Evolutionary conservation across 2,113 vertebrate species (phyloP).

Genomic region (Myiozetetes cayanensis): DNA sequence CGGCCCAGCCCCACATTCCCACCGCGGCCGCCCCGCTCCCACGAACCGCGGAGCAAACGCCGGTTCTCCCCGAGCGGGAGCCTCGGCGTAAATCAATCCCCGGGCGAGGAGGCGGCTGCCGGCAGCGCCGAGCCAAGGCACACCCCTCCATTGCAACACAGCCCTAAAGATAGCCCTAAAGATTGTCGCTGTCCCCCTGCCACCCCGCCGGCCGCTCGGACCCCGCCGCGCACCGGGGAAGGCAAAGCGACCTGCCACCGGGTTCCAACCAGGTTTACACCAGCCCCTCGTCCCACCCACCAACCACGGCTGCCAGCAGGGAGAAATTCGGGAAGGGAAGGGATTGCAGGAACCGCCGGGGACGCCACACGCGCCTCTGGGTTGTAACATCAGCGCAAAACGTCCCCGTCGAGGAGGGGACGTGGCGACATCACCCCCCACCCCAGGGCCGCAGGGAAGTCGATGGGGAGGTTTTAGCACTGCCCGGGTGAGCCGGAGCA

Average conservation of each 20-base stretch:
- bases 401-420: background rate
- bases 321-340: background rate
- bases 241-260: background rate
- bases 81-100: background rate
- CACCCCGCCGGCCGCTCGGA: background rate
- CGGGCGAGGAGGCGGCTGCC: background rate
- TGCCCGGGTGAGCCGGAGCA: background rate
- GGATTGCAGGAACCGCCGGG: background rate
- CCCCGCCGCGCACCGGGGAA: background rate
- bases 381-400: background rate
- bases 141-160: background rate
- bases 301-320: background rate
- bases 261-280: background rate
- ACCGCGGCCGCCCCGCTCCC: background rate
- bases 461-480: background rate
- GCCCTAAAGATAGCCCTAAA: slow-evolving; percentile 49
- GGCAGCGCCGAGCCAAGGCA: slow-evolving; percentile 13
- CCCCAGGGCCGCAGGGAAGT: background rate
- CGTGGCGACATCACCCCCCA: background rate
- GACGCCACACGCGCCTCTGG: background rate
- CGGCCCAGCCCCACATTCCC: background rate
- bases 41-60: background rate
- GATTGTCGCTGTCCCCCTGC: background rate
- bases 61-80: background rate
- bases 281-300: background rate